Evolutionary conservation across 2,113 vertebrate species (phyloP), one percentile per base, ranked within the genome.

Genomic region (Bos javanicus): DNA sequence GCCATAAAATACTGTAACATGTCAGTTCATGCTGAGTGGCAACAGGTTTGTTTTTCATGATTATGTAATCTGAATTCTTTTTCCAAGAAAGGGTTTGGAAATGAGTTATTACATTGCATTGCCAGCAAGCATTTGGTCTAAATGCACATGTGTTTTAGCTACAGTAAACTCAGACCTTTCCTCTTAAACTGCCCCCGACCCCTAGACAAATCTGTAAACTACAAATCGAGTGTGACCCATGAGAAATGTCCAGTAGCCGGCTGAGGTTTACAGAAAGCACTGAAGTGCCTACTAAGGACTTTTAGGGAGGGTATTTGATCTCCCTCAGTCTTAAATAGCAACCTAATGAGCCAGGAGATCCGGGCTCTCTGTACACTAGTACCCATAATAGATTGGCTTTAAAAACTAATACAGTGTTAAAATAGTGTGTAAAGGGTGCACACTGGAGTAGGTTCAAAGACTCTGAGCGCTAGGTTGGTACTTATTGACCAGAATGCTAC

Each of bases 41-140:
- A 98, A 96, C 97, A 98, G 96, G 98, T 98, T 99, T 99, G 98
- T 99, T 99, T 99, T 98, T 98, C 96, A 97, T 95, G 97, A 96
- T 99, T 99, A 98, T 98, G 98, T 99, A 99, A 99, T 98, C 96
- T 82, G 97, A 98, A 99, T 99, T 99, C 99, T 98, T 99, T 98
- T 98, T 98, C 98, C 97, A 98, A 98, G 98, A 98, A 98, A 97
- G 97, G 97, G 98, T 98, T 98, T 97, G 92, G 96, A 98, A 97
- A 97, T 97, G 95, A 96, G 80, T 91, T 97, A 95, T 98, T 96
- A 98, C 97, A 74, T 88, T 67, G 91, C 96, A 96, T 97, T 95
- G 97, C 98, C 97, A 98, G 97, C 71, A 48, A 98, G 74, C n/a
- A 21, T 81, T 78, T 16, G 67, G 97, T 87, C 93, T 89, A 56